Evolutionary conservation across 2,888 invertebrate genomes (phyloP), one percentile per base, ranked within the genome.

Genomic region (Atethmia centrago): DNA sequence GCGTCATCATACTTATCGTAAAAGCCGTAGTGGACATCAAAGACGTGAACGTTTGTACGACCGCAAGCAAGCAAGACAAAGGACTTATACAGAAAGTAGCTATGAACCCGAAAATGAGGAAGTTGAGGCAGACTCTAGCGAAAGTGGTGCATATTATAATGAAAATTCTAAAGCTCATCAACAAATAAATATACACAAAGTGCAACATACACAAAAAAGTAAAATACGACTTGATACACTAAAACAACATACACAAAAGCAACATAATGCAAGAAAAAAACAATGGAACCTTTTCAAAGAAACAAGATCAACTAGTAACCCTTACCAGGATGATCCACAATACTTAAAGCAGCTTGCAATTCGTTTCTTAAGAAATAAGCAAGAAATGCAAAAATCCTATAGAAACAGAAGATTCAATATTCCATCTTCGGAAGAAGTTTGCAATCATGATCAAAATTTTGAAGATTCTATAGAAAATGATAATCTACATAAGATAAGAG

Each of bases 401-500:
- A 62, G 28, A 76, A 47, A 67, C 40, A 63, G 71, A 55, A 68
- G 70, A 74, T 62, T 71, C 7, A 78, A 65, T 12, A 10, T 49
- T 36, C 19, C 25, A 28, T 68, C 82, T 53, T 61, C 40, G 12
- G 74, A 74, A 36, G 47, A 72, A 42, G 31, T n/a, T 8, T 25
- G 28, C 21, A 47, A 45, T 40, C 21, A 40, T 21, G 66, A 66
- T 45, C n/a, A 58, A 10, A 16, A 31, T 36, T n/a, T 49, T 40
- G 1, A 58, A 47, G 28, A 58, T 47, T 58, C 70, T 58, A 16
- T 16, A 28, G n/a, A 63, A 63, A 63, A 79, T 7, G 31, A 53
- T 36, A 62, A n/a, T 9, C 12, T 74, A 9, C 62, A 40, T 64
- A 85, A 73, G 8, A 77, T 79, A 74, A 68, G 21, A 77, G 63